These are phyloP conservation scores for Montifringilla adamsi DNA, from an alignment of 2,113 vertebrate species.

Conservation along the genomic window DNA sequence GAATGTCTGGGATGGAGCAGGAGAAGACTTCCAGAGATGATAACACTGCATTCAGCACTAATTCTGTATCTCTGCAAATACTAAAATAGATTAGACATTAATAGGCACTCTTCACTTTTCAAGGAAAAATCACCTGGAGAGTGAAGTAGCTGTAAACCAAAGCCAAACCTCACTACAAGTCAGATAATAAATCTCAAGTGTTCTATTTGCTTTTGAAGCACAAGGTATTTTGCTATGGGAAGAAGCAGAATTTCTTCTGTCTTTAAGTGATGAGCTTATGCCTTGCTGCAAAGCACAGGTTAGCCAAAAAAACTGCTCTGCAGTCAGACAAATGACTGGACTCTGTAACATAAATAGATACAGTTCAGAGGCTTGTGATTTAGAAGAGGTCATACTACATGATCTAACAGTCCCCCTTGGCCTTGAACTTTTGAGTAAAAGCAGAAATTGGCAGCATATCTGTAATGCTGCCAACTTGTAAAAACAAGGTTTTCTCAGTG, in stretches of 20 bases:
- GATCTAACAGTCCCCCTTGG: not conserved
- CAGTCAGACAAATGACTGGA: not conserved
- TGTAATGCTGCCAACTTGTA: conserved; percentile 22
- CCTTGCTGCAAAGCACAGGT: not conserved
- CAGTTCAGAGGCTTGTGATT: conserved; percentile 16
- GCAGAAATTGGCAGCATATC: conserved; percentile 31
- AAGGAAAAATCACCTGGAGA: not conserved
- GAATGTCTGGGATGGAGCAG: not conserved
- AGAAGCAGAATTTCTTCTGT: not conserved
- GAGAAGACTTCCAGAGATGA: not conserved
- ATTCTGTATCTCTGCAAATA: not conserved
- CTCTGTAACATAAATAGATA: conserved; percentile 4
- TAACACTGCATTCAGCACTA: not conserved
- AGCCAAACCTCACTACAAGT: not conserved
- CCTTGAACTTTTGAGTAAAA: conserved; percentile 58
- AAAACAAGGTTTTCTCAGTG: conserved; percentile 50
- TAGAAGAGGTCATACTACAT: conserved; percentile 17
- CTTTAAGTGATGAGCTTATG: not conserved
- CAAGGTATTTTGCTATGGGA: not conserved
- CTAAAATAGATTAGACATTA: not conserved
- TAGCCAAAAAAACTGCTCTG: not conserved
- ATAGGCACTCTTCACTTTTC: not conserved
- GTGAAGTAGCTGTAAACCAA: not conserved
- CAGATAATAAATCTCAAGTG: not conserved
- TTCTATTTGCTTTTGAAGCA: not conserved